A percentile compares a stretch with the other conserved stretches of the same genome.
These are phyloP conservation scores for Creontiades dilutus DNA, from an alignment of 2,888 invertebrate species.

Conservation along the genomic window DNA sequence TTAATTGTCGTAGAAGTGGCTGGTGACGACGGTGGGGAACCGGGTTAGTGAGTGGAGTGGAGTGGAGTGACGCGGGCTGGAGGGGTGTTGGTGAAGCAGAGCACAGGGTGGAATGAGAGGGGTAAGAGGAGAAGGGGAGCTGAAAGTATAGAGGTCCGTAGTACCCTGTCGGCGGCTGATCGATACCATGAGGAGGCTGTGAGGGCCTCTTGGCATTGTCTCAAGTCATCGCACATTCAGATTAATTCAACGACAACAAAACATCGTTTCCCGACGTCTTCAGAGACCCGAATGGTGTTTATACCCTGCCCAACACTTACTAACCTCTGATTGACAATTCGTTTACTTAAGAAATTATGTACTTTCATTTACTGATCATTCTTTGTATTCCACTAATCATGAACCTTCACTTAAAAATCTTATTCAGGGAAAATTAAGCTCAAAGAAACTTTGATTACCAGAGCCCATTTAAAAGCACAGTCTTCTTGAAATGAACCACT, in stretches of 20 bases:
- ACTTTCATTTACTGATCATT: not conserved
- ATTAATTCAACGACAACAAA: conserved; percentile 51
- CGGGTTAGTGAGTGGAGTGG: not conserved
- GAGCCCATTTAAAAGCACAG: no score
- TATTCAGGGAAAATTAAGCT: no score
- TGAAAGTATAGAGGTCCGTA: conserved; percentile 47
- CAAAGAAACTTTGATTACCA: no score
- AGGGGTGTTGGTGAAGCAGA: not conserved
- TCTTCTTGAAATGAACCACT: no score
- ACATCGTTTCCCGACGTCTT: not conserved
- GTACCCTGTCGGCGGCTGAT: conserved; percentile 45
- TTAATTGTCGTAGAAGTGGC: conserved; percentile 34
- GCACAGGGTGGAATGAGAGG: not conserved
- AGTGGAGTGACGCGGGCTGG: not conserved
- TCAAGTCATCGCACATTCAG: conserved; percentile 51
- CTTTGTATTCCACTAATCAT: no score
- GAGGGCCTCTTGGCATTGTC: conserved; percentile 42
- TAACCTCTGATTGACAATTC: not conserved
- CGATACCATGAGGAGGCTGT: conserved; percentile 50
- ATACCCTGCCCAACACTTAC: not conserved
- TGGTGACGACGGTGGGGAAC: not conserved
- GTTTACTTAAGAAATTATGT: not conserved
- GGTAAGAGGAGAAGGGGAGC: not conserved
- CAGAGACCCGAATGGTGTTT: not conserved
- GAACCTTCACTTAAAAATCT: no score